These are phyloP conservation scores for Noctua fimbriata DNA, from an alignment of 2,888 invertebrate genomes.

Conservation along the genomic window DNA sequence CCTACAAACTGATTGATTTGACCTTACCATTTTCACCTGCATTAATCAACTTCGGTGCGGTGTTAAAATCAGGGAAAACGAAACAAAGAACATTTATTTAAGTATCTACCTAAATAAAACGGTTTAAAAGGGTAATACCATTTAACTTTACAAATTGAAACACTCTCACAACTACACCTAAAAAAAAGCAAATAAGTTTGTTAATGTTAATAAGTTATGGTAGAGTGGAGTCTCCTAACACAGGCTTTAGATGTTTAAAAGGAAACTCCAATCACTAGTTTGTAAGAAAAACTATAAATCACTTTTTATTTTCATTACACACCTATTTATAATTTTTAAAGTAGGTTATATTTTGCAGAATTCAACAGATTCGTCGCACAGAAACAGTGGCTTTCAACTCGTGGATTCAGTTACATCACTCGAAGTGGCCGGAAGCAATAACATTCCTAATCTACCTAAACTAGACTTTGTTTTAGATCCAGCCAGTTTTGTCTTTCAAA, in stretches of 20 bases:
- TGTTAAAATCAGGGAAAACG: neutral
- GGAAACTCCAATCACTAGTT: no score
- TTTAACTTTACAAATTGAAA: constrained; percentile 1
- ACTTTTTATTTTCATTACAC: no score
- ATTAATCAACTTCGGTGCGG: neutral
- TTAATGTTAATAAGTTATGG: no score
- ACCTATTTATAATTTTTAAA: constrained; percentile 4
- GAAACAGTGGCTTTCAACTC: constrained; percentile 1
- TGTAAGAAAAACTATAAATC: no score
- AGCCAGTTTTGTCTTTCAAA: neutral
- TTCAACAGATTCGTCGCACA: constrained; percentile 16
- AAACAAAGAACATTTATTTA: neutral
- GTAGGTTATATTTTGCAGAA: constrained; percentile 55
- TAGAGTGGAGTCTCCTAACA: no score
- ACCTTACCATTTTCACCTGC: neutral
- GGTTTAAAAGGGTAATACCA: neutral
- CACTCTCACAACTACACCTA: neutral
- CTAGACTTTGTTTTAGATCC: constrained; percentile 18
- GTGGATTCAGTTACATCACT: constrained; percentile 12
- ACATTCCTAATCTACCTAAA: neutral
- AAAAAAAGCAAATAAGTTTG: no score
- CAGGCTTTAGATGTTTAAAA: no score
- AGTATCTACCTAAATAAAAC: neutral
- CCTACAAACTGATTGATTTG: neutral
- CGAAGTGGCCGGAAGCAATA: neutral